Evolutionary conservation across 2,797 vertebrate species (phyloP).

Genomic region (Clarias pachynema): DNA sequence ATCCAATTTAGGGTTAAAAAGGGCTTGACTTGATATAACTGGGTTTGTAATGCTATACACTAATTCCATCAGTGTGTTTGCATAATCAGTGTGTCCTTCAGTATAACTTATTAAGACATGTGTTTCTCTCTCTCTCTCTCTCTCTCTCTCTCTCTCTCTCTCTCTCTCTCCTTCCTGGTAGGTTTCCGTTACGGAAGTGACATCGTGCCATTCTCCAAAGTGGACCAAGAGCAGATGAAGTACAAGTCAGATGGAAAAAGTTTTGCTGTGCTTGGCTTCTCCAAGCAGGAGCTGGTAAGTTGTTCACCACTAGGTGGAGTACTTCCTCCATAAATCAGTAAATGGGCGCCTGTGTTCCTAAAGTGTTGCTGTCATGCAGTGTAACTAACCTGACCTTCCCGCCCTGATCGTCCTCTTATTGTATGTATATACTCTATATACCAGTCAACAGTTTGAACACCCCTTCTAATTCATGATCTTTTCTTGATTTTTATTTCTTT

Average conservation of each 20-base stretch:
- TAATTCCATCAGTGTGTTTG: background rate
- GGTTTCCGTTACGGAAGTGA: conserved; percentile 96
- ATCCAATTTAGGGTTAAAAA: background rate
- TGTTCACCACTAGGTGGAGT: conserved; percentile 36
- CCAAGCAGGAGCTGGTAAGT: conserved; percentile 81
- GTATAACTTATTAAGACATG: background rate
- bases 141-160: background rate
- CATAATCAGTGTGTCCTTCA: background rate
- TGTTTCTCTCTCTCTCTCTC: background rate
- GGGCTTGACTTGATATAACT: background rate
- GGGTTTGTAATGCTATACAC: background rate
- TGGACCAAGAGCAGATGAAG: conserved; percentile 98
- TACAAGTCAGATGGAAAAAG: conserved; percentile 91
- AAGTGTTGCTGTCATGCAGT: background rate
- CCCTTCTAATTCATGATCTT: too few relatives aligned
- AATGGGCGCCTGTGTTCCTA: too few relatives aligned
- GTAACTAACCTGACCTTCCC: background rate
- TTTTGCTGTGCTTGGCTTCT: conserved; percentile 92
- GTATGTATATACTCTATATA: too few relatives aligned
- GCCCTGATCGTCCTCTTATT: too few relatives aligned
- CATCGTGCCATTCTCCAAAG: conserved; percentile 95
- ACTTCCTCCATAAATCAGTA: conserved; percentile 7
- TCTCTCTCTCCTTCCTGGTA: conserved; percentile 54
- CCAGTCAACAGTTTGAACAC: too few relatives aligned
- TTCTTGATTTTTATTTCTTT: too few relatives aligned